Evolutionary conservation across 1,140 invertebrate species (phyloP).

Genomic region (Ylistrum balloti): DNA sequence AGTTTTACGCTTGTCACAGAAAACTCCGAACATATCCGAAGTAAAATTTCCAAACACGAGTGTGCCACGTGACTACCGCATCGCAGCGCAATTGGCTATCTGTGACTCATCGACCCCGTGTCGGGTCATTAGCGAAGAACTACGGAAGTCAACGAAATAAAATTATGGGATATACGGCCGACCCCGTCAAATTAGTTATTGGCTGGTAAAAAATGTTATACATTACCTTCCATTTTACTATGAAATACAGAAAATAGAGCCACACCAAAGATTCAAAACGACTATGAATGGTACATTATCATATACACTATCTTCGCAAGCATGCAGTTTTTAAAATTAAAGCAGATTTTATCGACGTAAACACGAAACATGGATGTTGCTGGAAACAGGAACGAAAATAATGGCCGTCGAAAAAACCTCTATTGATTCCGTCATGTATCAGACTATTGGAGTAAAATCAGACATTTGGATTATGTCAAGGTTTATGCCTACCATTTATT

Average conservation of each 20-base stretch:
- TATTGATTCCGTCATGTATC: background rate
- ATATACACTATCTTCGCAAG: background rate
- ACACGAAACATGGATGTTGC: conserved; percentile 18
- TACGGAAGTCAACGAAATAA: conserved; percentile 62
- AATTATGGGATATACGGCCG: conserved; percentile 59
- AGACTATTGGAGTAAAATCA: background rate
- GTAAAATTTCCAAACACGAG: conserved; percentile 70
- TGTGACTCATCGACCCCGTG: conserved; percentile 50
- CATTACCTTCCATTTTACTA: background rate
- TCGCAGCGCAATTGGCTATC: conserved; percentile 62
- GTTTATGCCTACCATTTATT: background rate
- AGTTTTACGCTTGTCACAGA: conserved; percentile 93
- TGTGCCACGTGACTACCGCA: conserved; percentile 71
- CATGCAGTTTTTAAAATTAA: background rate
- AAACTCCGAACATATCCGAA: conserved; percentile 88
- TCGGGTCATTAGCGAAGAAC: conserved; percentile 55
- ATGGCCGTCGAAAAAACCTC: conserved; percentile 15
- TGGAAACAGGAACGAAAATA: background rate
- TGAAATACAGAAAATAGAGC: background rate
- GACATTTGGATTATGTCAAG: background rate
- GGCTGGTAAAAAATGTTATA: conserved; percentile 36
- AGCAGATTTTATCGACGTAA: conserved; percentile 28
- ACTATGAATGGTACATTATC: background rate
- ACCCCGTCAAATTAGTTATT: conserved; percentile 38
- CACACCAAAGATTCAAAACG: background rate